Evolutionary conservation across 2,888 invertebrate genomes (phyloP), one percentile per base, ranked within the genome.

Genomic region (Folsomia candida): DNA sequence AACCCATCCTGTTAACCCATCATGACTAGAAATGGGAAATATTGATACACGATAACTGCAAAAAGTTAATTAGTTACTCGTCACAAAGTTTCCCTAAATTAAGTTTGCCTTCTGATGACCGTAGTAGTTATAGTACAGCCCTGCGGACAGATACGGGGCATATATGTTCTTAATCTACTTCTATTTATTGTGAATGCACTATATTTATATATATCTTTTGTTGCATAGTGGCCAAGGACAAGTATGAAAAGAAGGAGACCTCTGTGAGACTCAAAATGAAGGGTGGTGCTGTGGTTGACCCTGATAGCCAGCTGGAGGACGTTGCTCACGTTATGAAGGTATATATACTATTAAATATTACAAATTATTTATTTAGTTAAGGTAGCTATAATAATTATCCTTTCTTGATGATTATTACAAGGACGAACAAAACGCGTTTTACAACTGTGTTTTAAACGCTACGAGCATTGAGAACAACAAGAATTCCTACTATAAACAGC

Each of bases 401-500:
- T 73, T 28, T 27, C 47, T 24, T 60, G 54, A 2, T 66, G 63
- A 14, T 6, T 57, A 22, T 9, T n/a, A n/a, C n/a, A n/a, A n/a
- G n/a, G n/a, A n/a, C n/a, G n/a, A n/a, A n/a, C n/a, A 54, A 14
- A 85, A 87, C 37, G 86, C 86, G 27, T 88, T 90, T 78, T 95
- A 89, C 83, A 91, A 88, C n/a, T 89, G 87, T 28, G 91, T 94
- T 0, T 87, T 98, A 2, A 91, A 92, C 14, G 84, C 90, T 76
- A 94, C 94, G 0, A 96, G 98, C 82, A 87, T 98, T 29, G 90
- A 92, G 76, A 86, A 86, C 1, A 91, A 93, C 78, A 92, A 90
- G 82, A 99, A 99, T 84, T 95, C 95, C 1, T 99, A 86, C 83
- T 99, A 98, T 85, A 98, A 97, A 82, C 80, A 99, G 66, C 98